Conservation (phyloP, 2,113 vertebrate genomes). For the Salvelinus sp. region DNA sequence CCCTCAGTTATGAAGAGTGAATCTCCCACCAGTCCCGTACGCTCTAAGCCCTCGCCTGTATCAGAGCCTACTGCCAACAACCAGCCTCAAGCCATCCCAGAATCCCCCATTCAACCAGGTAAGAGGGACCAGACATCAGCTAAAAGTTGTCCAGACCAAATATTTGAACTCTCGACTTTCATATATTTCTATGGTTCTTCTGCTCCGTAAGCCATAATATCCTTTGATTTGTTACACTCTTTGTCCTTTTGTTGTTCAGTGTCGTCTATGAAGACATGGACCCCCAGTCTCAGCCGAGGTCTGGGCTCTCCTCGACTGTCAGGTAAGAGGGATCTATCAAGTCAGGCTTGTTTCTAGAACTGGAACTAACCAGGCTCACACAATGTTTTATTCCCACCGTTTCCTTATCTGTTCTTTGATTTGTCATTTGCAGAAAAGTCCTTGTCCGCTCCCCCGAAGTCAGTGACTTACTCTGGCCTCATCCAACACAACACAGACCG, state of each 20-base stretch:
- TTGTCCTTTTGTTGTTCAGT: slow-evolving; percentile 43
- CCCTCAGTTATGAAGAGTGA: slow-evolving; percentile 63
- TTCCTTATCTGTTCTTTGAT: neutral
- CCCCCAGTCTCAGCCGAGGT: slow-evolving; percentile 64
- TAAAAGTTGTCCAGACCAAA: neutral
- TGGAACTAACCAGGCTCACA: neutral
- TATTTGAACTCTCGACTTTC: neutral
- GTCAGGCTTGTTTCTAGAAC: neutral
- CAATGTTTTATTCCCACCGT: neutral
- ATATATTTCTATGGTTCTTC: neutral
- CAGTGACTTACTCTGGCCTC: slow-evolving; percentile 69
- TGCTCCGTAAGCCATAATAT: neutral
- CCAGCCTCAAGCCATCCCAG: slow-evolving; percentile 56
- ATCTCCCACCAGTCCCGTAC: slow-evolving; percentile 61
- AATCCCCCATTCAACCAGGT: slow-evolving; percentile 75
- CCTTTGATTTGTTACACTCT: neutral
- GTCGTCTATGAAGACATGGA: slow-evolving; percentile 74
- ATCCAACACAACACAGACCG: slow-evolving; percentile 59
- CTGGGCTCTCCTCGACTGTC: slow-evolving; percentile 66
- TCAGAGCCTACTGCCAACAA: slow-evolving; percentile 53
- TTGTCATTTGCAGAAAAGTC: slow-evolving; percentile 72
- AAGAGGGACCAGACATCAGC: slow-evolving; percentile 33
- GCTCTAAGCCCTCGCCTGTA: slow-evolving; percentile 40
- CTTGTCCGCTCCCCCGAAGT: slow-evolving; percentile 65
- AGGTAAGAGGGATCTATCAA: slow-evolving; percentile 61